These are phyloP conservation scores for Pomatorhinus ruficollis DNA, from an alignment of 2,113 vertebrate genomes.

Conservation along the genomic window DNA sequence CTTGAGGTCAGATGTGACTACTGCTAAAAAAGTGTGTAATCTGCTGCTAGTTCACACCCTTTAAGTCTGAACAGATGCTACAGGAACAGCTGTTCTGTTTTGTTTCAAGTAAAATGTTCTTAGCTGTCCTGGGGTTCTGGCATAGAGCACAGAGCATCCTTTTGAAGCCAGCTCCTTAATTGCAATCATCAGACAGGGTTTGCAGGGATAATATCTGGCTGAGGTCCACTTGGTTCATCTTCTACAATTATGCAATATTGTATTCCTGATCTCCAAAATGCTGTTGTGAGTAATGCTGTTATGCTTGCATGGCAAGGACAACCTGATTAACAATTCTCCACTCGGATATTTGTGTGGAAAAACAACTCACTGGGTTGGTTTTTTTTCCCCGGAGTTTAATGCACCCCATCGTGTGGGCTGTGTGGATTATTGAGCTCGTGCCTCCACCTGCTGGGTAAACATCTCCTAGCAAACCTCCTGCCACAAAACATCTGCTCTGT, in stretches of 20 bases:
- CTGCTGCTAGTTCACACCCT: neutral
- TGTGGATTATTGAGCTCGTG: conserved; percentile 24
- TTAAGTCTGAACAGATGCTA: neutral
- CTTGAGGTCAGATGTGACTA: neutral
- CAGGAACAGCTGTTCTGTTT: neutral
- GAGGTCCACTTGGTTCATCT: neutral
- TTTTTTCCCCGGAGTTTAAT: neutral
- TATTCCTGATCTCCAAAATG: conserved; percentile 13
- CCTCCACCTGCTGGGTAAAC: conserved; percentile 65
- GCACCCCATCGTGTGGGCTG: neutral
- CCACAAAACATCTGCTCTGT: neutral
- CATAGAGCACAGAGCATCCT: neutral
- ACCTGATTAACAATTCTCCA: neutral
- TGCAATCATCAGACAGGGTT: neutral
- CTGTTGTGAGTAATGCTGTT: neutral
- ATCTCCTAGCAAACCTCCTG: neutral
- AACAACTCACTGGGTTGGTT: neutral
- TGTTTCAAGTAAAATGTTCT: neutral
- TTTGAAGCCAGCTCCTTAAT: neutral
- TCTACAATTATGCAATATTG: neutral
- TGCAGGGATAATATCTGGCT: neutral
- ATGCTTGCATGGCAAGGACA: neutral
- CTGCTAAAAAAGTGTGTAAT: neutral
- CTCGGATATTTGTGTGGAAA: neutral
- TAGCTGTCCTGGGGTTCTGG: neutral